Base-by-base conservation (phyloP, 2,888 invertebrate species). In the Unio delphinus region DNA sequence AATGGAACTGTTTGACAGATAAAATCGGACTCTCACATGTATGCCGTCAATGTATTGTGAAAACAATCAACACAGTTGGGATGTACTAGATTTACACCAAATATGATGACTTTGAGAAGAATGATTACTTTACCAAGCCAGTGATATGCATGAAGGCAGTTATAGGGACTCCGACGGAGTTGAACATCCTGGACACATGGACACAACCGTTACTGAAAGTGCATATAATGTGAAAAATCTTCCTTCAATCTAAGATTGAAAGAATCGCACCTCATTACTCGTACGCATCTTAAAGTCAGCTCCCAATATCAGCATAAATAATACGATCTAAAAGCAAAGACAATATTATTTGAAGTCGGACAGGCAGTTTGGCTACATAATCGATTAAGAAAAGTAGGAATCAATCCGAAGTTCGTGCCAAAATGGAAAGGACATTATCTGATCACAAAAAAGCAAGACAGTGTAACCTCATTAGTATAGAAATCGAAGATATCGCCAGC, bases 1-100 rank as follows among this genome's bases (percentile, higher is more conserved):
- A 72, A 87, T 71, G 87, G 82, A 1, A 30, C 68, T n/a, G 75
- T 77, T 1, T 1, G 87, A 87, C 65, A 28, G 85, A 20, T 76
- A 75, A 55, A 81, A 84, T 67, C 60, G 76, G 34, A 83, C 65
- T n/a, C 23, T 23, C 23, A 23, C 23, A 23, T 23, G 23, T 23
- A 75, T 80, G 69, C 20, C 86, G 7, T 64, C 69, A 20, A 72
- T 78, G 68, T 85, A 79, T 70, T 74, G 76, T 28, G 59, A 79
- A 28, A 63, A 73, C 7, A 59, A 75, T 45, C 84, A 82, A 26
- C 7, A 69, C 7, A 69, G 77, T 56, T 87, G 86, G 86, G 85
- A 87, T 68, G 70, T 15, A 81, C 81, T 18, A 67, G 68, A 0
- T 65, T 75, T 58, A 74, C 73, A 8, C 82, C 80, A 8, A 79